These are phyloP conservation scores for Takifugu bimaculatus DNA, from an alignment of 2,113 vertebrate genomes.

Conservation along the genomic window DNA sequence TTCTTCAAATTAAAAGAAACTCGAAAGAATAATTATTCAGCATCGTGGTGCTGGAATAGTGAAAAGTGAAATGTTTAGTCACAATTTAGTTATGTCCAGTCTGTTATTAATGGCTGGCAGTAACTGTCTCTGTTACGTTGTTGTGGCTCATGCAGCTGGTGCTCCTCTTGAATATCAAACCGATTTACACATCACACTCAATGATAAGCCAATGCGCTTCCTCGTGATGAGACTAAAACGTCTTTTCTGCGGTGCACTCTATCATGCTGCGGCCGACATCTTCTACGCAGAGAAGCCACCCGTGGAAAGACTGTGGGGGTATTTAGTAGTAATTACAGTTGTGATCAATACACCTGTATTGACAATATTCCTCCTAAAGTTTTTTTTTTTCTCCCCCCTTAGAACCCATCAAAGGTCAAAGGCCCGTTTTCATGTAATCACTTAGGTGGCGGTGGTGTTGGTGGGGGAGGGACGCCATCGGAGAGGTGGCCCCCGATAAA, in stretches of 20 bases:
- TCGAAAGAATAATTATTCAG: constrained; percentile 73
- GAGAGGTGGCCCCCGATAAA: constrained; percentile 72
- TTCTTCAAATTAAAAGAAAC: constrained; percentile 68
- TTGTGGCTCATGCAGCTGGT: constrained; percentile 44
- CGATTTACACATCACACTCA: constrained; percentile 29
- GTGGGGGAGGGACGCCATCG: constrained; percentile 25
- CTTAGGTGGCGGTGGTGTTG: constrained; percentile 60
- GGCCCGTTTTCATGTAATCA: constrained; percentile 75
- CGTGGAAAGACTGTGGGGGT: constrained; percentile 34
- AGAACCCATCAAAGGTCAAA: constrained; percentile 76
- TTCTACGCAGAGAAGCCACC: constrained; percentile 32
- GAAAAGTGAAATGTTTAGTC: constrained; percentile 36
- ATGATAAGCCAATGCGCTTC: constrained; percentile 33
- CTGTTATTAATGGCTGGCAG: constrained; percentile 63
- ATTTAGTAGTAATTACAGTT: constrained; percentile 61
- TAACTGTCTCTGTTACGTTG: constrained; percentile 65
- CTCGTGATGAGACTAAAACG: constrained; percentile 26
- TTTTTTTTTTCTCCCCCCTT: constrained; percentile 48
- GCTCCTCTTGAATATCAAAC: constrained; percentile 38
- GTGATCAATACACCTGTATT: constrained; percentile 65
- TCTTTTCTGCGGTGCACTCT: constrained; percentile 33
- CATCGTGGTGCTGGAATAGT: constrained; percentile 68
- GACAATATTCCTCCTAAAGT: constrained; percentile 65
- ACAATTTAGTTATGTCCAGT: too few species aligned
- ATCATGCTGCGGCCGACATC: constrained; percentile 24